phyloP scores from a whole-genome alignment of 2,888 invertebrate species.

The Ischnus inquisitorius region DNA sequence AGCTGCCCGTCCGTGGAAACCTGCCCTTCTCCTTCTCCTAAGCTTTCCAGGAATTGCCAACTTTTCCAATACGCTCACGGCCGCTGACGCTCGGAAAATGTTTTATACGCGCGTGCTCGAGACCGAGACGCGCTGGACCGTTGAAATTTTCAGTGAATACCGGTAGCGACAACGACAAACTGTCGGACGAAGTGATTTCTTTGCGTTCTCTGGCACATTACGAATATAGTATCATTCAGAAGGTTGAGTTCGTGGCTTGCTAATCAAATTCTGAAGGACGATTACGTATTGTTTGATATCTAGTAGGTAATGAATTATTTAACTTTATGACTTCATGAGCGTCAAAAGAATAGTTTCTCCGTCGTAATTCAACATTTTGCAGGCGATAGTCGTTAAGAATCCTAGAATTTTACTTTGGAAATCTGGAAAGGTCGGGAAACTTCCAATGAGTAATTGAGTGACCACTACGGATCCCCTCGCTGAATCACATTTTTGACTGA shows the following conservation, averaged over 20 bases:
- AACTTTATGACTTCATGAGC: too few relatives aligned
- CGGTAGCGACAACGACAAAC: slow-evolving; percentile 23
- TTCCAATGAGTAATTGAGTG: too few relatives aligned
- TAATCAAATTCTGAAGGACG: too few relatives aligned
- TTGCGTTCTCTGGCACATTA: background rate
- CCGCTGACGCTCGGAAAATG: slow-evolving; percentile 30
- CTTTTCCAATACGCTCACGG: slow-evolving; percentile 58
- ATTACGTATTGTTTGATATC: too few relatives aligned
- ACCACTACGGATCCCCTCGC: too few relatives aligned
- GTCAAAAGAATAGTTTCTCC: too few relatives aligned
- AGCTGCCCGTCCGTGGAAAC: slow-evolving; percentile 15
- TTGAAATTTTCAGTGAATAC: slow-evolving; percentile 45
- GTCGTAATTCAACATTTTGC: too few relatives aligned
- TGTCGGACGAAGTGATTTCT: slow-evolving; percentile 7
- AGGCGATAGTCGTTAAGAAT: too few relatives aligned
- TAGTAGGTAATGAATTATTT: too few relatives aligned
- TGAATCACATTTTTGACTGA: too few relatives aligned
- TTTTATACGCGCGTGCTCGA: slow-evolving; percentile 14
- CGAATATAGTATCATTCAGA: background rate
- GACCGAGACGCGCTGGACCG: slow-evolving; percentile 6
- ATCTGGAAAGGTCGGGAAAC: too few relatives aligned
- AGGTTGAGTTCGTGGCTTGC: background rate
- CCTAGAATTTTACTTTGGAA: too few relatives aligned
- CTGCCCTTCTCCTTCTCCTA: slow-evolving; percentile 17
- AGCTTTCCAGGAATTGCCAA: slow-evolving; percentile 45